Conservation (phyloP, 2,888 invertebrate genomes). For the Habrosyne pyritoides region DNA sequence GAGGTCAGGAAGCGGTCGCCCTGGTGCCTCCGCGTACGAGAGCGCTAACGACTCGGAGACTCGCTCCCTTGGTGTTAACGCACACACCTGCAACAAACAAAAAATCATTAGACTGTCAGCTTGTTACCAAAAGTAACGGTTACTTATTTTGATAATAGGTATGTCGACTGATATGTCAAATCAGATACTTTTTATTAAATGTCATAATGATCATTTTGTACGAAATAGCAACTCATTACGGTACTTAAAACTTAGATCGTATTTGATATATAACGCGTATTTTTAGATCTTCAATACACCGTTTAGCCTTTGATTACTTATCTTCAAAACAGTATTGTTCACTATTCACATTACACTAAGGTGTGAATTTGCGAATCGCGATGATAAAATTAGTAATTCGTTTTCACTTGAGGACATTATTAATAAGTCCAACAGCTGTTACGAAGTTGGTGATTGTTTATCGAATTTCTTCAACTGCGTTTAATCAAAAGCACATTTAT, state of each 20-base stretch:
- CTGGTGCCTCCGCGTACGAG: slow-evolving; percentile 78
- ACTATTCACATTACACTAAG: not conserved
- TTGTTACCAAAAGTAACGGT: not conserved
- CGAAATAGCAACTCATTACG: too few relatives aligned
- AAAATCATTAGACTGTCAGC: not conserved
- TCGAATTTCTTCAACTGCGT: not conserved
- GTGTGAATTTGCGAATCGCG: not conserved
- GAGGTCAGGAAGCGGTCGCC: slow-evolving; percentile 78
- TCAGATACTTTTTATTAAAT: too few relatives aligned
- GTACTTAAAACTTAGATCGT: too few relatives aligned
- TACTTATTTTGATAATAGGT: too few relatives aligned
- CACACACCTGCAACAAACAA: slow-evolving; percentile 85
- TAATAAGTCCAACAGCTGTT: not conserved
- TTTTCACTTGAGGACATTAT: not conserved
- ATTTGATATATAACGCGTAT: too few relatives aligned
- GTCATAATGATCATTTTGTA: too few relatives aligned
- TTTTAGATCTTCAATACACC: too few relatives aligned
- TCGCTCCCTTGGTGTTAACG: slow-evolving; percentile 86
- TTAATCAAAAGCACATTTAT: not conserved
- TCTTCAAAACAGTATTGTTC: too few relatives aligned
- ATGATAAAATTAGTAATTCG: not conserved
- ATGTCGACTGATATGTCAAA: too few relatives aligned
- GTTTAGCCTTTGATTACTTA: too few relatives aligned
- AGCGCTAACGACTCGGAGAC: slow-evolving; percentile 81
- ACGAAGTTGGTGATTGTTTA: not conserved